Conservation (phyloP, 1,140 invertebrate genomes). For the Aricia agestis region DNA sequence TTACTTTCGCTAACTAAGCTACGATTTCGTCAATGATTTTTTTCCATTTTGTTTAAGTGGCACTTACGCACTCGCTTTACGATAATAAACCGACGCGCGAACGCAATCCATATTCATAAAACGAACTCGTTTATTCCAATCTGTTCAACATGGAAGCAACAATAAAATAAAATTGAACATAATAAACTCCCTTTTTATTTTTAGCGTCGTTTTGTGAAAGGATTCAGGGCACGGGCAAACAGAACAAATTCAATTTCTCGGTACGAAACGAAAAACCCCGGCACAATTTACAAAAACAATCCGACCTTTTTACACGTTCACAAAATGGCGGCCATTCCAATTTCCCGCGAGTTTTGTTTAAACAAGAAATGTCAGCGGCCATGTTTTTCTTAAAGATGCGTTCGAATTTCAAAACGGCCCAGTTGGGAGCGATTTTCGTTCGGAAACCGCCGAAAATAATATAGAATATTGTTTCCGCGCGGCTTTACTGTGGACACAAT, state of each 20-base stretch:
- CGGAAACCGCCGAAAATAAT: constrained; percentile 34
- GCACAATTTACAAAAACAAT: constrained; percentile 40
- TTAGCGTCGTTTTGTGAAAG: background rate
- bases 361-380: constrained; percentile 22
- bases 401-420: constrained; percentile 32
- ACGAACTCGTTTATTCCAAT: background rate
- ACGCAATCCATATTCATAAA: background rate
- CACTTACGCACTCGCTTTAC: background rate
- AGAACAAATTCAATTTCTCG: constrained; percentile 42
- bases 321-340: constrained; percentile 24
- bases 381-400: constrained; percentile 33
- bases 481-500: constrained; percentile 6
- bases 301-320: constrained; percentile 32
- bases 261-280: constrained; percentile 22
- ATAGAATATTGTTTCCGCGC: constrained; percentile 23
- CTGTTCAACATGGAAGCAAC: constrained; percentile 29
- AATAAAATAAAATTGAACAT: constrained; percentile 38
- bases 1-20: too few relatives aligned
- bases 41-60: background rate
- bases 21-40: background rate
- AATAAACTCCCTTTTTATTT: constrained; percentile 41
- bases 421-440: constrained; percentile 42
- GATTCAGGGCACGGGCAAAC: constrained; percentile 25
- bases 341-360: constrained; percentile 21
- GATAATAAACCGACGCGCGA: background rate